A percentile compares a stretch with the other conserved stretches of the same genome.
These are phyloP conservation scores for Acinonyx jubatus DNA, from an alignment of 2,113 vertebrate genomes.

Conservation along the genomic window DNA sequence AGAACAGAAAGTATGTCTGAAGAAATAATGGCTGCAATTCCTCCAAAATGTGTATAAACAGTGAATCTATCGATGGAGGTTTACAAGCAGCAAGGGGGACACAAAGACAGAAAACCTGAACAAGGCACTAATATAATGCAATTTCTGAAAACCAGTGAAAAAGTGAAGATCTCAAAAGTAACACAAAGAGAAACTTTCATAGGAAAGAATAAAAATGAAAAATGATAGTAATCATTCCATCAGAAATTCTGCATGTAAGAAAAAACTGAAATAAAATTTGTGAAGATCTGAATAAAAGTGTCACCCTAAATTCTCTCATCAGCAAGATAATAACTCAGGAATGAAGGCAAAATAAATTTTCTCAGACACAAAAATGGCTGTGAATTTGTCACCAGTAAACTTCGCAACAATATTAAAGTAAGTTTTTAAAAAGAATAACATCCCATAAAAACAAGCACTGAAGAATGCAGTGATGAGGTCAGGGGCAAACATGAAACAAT, in stretches of 20 bases:
- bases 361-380: not conserved
- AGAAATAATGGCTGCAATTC: not conserved
- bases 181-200: not conserved
- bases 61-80: not conserved
- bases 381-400: not conserved
- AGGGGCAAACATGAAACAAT: not conserved
- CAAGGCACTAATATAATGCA: not conserved
- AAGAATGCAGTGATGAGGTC: not conserved
- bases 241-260: not conserved
- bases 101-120: not conserved
- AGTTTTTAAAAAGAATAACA: not conserved
- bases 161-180: not conserved
- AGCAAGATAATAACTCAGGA: not conserved
- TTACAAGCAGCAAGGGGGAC: not conserved
- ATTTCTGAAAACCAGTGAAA: not conserved
- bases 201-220: not conserved
- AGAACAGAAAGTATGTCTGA: not conserved
- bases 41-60: not conserved
- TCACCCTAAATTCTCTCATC: not conserved
- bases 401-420: not conserved
- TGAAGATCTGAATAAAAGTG: not conserved
- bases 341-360: not conserved
- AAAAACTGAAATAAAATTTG: not conserved
- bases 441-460: not conserved
- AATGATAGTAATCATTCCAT: not conserved